These are phyloP conservation scores for Illadopsis cleaveri DNA, from an alignment of 2,113 vertebrate genomes.

Conservation along the genomic window DNA sequence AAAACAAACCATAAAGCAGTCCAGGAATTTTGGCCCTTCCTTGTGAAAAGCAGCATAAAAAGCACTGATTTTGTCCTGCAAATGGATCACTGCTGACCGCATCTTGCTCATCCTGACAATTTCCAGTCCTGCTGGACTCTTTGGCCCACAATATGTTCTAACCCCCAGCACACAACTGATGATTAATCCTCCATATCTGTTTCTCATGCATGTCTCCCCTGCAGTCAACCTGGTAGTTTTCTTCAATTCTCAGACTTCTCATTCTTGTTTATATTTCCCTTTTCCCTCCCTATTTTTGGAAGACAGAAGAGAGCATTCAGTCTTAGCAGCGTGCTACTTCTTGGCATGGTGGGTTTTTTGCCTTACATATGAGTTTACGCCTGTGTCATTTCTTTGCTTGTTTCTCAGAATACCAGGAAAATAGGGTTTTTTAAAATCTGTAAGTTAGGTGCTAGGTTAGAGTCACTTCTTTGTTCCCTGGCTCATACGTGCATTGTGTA, in stretches of 20 bases:
- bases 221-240: not conserved
- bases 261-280: not conserved
- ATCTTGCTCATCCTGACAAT: not conserved
- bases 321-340: not conserved
- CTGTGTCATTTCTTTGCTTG: not conserved
- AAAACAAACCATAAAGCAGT: constrained; percentile 22
- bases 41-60: not conserved
- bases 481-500: rapidly evolving
- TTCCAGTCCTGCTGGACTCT: not conserved
- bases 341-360: not conserved
- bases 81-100: not conserved
- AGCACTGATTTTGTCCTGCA: not conserved
- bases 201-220: not conserved
- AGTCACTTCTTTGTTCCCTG: not conserved
- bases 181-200: not conserved
- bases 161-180: not conserved
- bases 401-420: not conserved
- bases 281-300: not conserved
- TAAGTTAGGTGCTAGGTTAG: not conserved
- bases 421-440: not conserved
- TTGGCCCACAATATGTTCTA: not conserved
- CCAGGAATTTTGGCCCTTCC: not conserved
- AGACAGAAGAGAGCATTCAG: not conserved
- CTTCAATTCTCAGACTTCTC: not conserved
- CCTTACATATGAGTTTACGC: not conserved